These are phyloP conservation scores for Andrena fulva DNA, from an alignment of 2,888 invertebrate species.

Conservation along the genomic window DNA sequence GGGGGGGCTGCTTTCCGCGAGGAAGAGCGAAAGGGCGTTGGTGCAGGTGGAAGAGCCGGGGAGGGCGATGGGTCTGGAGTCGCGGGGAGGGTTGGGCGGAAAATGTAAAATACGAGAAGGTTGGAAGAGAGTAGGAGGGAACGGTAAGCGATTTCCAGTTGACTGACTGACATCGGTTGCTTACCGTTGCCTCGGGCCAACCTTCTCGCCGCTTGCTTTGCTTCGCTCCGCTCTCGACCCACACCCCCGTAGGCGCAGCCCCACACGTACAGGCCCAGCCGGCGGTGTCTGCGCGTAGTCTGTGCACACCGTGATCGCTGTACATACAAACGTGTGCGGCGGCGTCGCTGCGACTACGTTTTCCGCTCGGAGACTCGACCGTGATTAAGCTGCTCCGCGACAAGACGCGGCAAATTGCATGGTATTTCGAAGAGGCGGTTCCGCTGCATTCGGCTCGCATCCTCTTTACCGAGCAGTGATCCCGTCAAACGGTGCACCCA, in stretches of 20 bases:
- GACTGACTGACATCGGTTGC: slow-evolving; percentile 77
- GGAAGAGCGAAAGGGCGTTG: slow-evolving; percentile 26
- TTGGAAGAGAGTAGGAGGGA: slow-evolving; percentile 34
- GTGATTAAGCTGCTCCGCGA: slow-evolving; percentile 65
- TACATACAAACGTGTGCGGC: slow-evolving; percentile 43
- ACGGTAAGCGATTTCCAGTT: slow-evolving; percentile 79
- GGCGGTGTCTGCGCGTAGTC: background rate
- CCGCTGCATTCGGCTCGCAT: slow-evolving; percentile 26
- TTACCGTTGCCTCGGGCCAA: slow-evolving; percentile 57
- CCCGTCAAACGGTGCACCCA: slow-evolving; percentile 27
- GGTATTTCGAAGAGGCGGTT: slow-evolving; percentile 62
- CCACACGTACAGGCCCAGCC: slow-evolving; percentile 4
- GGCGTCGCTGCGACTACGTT: slow-evolving; percentile 47
- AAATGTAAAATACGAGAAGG: slow-evolving; percentile 76
- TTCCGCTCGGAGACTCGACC: slow-evolving; percentile 58
- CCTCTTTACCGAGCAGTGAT: slow-evolving; percentile 26
- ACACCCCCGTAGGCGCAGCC: background rate
- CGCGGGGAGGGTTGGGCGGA: slow-evolving; percentile 41
- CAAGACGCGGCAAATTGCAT: slow-evolving; percentile 68
- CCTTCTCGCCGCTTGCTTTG: slow-evolving; percentile 58
- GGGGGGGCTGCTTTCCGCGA: background rate
- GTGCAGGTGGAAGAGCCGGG: slow-evolving; percentile 37
- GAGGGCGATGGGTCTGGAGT: slow-evolving; percentile 32
- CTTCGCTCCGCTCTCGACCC: slow-evolving; percentile 29
- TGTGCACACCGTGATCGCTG: background rate